phyloP scores from a whole-genome alignment of 2,797 vertebrate species.

The Limosa lapponica region DNA sequence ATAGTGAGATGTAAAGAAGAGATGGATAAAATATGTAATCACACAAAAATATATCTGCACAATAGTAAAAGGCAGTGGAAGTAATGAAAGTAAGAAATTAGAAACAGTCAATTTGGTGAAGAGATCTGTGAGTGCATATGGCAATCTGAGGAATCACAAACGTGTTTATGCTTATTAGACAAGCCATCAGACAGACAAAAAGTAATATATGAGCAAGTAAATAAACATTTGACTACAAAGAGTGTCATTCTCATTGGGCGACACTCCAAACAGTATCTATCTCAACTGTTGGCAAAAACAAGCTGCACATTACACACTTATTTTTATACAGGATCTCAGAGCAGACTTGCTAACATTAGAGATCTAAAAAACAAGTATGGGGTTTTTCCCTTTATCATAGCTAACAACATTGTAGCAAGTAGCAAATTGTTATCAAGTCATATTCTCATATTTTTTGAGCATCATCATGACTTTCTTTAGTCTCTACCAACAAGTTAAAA shows the following conservation, averaged over 20 bases:
- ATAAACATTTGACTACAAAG: conserved; percentile 23
- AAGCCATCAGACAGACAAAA: conserved; percentile 6
- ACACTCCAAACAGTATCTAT: neutral
- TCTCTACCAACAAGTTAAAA: neutral
- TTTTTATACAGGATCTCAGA: neutral
- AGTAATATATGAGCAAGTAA: conserved; percentile 7
- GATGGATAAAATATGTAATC: neutral
- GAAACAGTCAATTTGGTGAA: neutral
- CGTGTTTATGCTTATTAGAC: neutral
- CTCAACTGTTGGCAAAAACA: conserved; percentile 27
- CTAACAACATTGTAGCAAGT: neutral
- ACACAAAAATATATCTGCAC: neutral
- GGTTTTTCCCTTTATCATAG: neutral
- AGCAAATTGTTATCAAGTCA: neutral
- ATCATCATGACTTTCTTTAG: neutral
- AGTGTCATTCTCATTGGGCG: neutral
- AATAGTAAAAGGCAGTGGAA: neutral
- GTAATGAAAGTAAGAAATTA: neutral
- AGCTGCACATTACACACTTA: neutral
- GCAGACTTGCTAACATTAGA: neutral
- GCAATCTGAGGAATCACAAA: neutral
- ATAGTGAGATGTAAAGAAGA: neutral
- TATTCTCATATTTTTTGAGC: neutral
- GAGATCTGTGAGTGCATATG: neutral
- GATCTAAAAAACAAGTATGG: neutral